These are phyloP conservation scores for Dunckerocampus dactyliophorus DNA, from an alignment of 2,113 vertebrate genomes.

Conservation along the genomic window DNA sequence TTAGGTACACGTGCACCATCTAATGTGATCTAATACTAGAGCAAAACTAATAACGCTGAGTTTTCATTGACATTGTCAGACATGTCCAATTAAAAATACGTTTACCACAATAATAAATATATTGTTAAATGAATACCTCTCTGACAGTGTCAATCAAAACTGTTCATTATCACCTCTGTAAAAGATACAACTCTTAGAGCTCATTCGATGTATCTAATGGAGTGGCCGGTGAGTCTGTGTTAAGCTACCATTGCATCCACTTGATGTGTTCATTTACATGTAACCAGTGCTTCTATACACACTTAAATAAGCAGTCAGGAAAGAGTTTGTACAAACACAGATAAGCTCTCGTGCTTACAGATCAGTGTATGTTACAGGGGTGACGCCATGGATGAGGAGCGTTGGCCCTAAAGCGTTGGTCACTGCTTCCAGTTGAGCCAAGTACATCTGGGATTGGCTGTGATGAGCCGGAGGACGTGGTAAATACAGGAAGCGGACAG, in stretches of 20 bases:
- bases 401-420: conserved; percentile 80
- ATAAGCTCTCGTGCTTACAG: conserved; percentile 64
- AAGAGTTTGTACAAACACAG: not conserved
- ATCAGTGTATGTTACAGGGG: conserved; percentile 89
- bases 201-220: not conserved
- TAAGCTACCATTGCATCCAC: not conserved
- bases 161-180: too few species aligned
- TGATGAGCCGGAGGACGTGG: conserved; percentile 75
- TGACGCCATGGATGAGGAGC: conserved; percentile 83
- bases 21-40: too few species aligned
- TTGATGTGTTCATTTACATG: not conserved
- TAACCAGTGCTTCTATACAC: not conserved
- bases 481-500: conserved; percentile 85
- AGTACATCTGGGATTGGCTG: conserved; percentile 71
- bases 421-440: conserved; percentile 77
- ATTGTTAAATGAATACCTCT: too few species aligned
- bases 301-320: conserved; percentile 3
- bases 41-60: not conserved
- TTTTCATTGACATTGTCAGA: not conserved
- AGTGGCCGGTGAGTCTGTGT: not conserved
- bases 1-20: too few species aligned
- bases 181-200: not conserved
- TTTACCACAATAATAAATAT: not conserved
- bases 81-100: not conserved
- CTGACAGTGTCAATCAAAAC: too few species aligned